These are phyloP conservation scores for Diplosoma virens DNA, from an alignment of 23 tunicate species.

Conservation along the genomic window DNA sequence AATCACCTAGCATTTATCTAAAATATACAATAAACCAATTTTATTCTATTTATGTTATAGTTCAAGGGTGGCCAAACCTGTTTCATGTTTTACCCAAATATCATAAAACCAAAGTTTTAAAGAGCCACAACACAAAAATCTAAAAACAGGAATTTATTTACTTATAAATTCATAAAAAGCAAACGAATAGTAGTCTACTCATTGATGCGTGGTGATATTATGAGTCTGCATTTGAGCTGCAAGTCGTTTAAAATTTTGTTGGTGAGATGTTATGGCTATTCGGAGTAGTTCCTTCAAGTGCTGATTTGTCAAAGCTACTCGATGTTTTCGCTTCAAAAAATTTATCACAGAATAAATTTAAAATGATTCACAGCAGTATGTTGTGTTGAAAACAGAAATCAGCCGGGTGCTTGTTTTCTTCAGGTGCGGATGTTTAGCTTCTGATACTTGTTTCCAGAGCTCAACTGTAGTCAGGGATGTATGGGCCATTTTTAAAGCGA, in stretches of 20 bases:
- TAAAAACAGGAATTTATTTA: slow-evolving; percentile 15
- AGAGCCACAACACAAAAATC: no score
- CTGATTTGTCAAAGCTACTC: slow-evolving; percentile 34
- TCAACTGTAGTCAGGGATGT: slow-evolving; percentile 39
- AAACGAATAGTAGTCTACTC: slow-evolving; percentile 5
- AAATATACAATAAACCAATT: no score
- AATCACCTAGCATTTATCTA: no score
- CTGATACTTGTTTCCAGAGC: slow-evolving; percentile 59
- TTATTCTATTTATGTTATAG: no score
- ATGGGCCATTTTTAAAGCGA: slow-evolving; percentile 53
- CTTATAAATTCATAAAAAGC: no score
- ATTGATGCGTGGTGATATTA: slow-evolving; percentile 13
- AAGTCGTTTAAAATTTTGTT: slow-evolving; percentile 44
- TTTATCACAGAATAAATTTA: slow-evolving; percentile 57
- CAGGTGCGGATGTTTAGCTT: slow-evolving; percentile 46
- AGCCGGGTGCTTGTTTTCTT: slow-evolving; percentile 29
- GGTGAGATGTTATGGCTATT: slow-evolving; percentile 40
- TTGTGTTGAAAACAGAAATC: slow-evolving; percentile 42
- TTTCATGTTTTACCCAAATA: no score
- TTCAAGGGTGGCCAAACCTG: no score
- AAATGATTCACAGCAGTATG: slow-evolving; percentile 67
- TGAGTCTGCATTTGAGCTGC: slow-evolving; percentile 48
- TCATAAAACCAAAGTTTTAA: no score
- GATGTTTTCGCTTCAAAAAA: slow-evolving; percentile 38
- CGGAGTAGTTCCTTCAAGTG: slow-evolving; percentile 53